Percentiles rank a stretch among this genome's conserved stretches.
phyloP scores from a whole-genome alignment of 2,888 invertebrate species.

The Colletes collaris region DNA sequence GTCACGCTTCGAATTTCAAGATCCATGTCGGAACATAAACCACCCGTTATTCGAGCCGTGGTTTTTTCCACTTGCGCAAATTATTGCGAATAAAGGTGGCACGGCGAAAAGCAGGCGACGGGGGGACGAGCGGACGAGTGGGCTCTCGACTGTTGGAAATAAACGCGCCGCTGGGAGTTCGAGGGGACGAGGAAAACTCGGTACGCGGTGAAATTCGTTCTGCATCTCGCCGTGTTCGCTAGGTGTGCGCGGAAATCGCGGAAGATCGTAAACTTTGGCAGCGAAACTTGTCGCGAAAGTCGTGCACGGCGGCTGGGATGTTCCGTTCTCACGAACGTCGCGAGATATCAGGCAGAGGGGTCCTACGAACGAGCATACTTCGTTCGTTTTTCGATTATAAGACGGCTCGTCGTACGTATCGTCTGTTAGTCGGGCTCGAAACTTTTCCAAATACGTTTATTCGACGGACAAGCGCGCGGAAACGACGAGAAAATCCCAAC shows the following conservation, averaged over 20 bases:
- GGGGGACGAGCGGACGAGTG: neutral
- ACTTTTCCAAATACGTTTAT: neutral
- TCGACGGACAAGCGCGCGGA: neutral
- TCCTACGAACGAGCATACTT: constrained; percentile 31
- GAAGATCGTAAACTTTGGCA: constrained; percentile 9
- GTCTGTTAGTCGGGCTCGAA: neutral
- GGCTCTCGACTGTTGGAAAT: too few relatives aligned
- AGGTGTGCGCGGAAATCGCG: constrained; percentile 20
- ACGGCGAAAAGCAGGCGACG: constrained; percentile 1
- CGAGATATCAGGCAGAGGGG: constrained; percentile 6
- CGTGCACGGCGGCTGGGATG: too few relatives aligned
- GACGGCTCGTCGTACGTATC: constrained; percentile 8
- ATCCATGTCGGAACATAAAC: neutral
- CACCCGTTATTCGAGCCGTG: neutral
- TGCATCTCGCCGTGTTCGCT: neutral
- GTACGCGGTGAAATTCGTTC: constrained; percentile 7
- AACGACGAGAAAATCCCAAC: neutral
- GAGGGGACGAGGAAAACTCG: constrained; percentile 1
- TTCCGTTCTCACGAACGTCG: too few relatives aligned
- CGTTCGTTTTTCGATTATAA: constrained; percentile 58
- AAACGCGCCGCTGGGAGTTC: neutral
- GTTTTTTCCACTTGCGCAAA: neutral
- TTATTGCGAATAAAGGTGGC: constrained; percentile 31
- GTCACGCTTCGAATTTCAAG: neutral
- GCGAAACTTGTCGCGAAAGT: constrained; percentile 25